Evolutionary conservation across 2,888 invertebrate genomes (phyloP).

Genomic region (Leucoptera coffeella): DNA sequence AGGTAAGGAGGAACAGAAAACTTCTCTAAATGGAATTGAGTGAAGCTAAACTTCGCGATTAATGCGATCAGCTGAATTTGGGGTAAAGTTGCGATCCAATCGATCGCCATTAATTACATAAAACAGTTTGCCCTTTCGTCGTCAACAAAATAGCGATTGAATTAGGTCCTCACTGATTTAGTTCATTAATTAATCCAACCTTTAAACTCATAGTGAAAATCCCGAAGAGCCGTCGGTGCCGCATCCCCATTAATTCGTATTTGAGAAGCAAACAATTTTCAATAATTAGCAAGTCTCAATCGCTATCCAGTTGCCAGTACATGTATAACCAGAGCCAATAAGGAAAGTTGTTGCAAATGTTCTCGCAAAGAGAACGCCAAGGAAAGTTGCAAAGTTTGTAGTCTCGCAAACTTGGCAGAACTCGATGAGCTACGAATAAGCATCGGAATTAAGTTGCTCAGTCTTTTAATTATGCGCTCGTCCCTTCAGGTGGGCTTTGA

Average conservation of each 20-base stretch:
- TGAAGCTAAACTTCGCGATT: slow-evolving; percentile 17
- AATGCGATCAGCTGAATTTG: slow-evolving; percentile 34
- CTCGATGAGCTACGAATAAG: slow-evolving; percentile 45
- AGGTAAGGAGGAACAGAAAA: too few relatives aligned
- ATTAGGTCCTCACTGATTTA: slow-evolving; percentile 37
- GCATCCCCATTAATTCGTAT: too few relatives aligned
- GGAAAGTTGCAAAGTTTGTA: slow-evolving; percentile 4
- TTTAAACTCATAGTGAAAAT: neutral
- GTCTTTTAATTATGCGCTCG: slow-evolving; percentile 48
- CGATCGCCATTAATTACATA: slow-evolving; percentile 21
- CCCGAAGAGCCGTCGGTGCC: too few relatives aligned
- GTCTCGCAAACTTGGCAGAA: slow-evolving; percentile 16
- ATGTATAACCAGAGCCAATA: slow-evolving; percentile 3
- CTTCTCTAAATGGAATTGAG: too few relatives aligned
- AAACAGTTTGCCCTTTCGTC: slow-evolving; percentile 15
- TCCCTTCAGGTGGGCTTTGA: slow-evolving; percentile 28
- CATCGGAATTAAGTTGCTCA: slow-evolving; percentile 43
- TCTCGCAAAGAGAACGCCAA: slow-evolving; percentile 2
- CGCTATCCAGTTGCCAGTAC: too few relatives aligned
- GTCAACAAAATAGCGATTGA: slow-evolving; percentile 32
- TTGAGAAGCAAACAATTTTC: slow-evolving; percentile 2
- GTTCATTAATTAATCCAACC: too few relatives aligned
- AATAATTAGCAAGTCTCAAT: slow-evolving; percentile 4
- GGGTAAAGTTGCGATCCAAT: slow-evolving; percentile 40
- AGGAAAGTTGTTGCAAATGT: slow-evolving; percentile 19